Evolutionary conservation across 2,888 invertebrate genomes (phyloP).

Genomic region (Drosophila rubida): DNA sequence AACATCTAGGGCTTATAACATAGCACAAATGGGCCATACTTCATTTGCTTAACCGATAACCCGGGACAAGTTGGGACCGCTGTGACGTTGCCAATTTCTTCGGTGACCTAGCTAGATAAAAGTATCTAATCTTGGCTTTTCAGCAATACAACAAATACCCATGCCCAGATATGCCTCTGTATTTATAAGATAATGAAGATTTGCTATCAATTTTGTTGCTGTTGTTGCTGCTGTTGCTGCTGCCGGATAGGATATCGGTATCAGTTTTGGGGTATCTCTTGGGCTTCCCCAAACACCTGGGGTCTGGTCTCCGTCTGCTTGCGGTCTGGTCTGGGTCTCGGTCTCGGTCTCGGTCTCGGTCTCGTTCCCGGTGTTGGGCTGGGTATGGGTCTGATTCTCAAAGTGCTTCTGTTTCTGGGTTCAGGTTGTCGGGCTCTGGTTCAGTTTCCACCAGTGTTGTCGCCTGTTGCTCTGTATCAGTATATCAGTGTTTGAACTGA

Average conservation of each 20-base stretch:
- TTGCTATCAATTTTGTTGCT: slow-evolving; percentile 81
- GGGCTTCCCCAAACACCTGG: slow-evolving; percentile 46
- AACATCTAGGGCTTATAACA: slow-evolving; percentile 50
- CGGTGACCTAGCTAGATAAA: slow-evolving; percentile 83
- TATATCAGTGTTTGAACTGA: slow-evolving; percentile 84
- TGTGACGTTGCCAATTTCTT: slow-evolving; percentile 75
- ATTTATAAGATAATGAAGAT: slow-evolving; percentile 84
- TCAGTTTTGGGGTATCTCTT: slow-evolving; percentile 74
- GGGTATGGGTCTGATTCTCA: slow-evolving; percentile 21
- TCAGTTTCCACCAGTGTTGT: slow-evolving; percentile 30
- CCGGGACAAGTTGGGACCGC: background rate
- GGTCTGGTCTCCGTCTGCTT: slow-evolving; percentile 35
- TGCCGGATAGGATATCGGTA: slow-evolving; percentile 76
- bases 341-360: too few species aligned
- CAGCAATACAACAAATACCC: slow-evolving; percentile 66
- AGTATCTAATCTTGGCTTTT: slow-evolving; percentile 83
- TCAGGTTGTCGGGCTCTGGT: slow-evolving; percentile 4
- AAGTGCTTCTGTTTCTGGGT: slow-evolving; percentile 24
- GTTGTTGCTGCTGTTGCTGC: slow-evolving; percentile 25
- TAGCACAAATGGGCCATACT: slow-evolving; percentile 32
- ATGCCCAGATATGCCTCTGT: slow-evolving; percentile 56
- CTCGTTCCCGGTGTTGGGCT: slow-evolving; percentile 31
- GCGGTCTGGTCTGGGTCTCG: slow-evolving; percentile 17
- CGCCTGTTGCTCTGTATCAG: slow-evolving; percentile 76
- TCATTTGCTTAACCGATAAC: slow-evolving; percentile 77